These are phyloP conservation scores for Cercopithecus mona DNA, from an alignment of 2,113 vertebrate genomes.

Conservation along the genomic window DNA sequence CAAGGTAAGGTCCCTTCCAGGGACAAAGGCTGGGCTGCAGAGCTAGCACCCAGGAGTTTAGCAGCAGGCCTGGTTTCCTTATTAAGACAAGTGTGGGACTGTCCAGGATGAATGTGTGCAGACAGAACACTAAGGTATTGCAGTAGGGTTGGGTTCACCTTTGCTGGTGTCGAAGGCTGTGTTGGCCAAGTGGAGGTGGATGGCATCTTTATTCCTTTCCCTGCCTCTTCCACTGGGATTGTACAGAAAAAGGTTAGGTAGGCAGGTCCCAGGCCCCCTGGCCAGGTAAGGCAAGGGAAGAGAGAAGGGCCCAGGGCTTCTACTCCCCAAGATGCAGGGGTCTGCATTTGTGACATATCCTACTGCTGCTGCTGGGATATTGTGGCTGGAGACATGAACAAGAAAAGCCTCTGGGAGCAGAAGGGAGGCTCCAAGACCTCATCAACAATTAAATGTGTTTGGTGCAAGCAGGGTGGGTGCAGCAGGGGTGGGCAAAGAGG, in stretches of 20 bases:
- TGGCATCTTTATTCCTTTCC: too few species aligned
- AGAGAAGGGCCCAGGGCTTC: neutral
- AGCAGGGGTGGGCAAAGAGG: rapidly evolving
- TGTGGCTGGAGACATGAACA: slow-evolving; percentile 92
- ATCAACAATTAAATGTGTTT: rapidly evolving
- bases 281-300: neutral
- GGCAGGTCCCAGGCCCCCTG: rapidly evolving
- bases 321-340: rapidly evolving
- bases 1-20: slow-evolving; percentile 83
- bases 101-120: rapidly evolving
- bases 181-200: neutral
- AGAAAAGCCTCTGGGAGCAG: slow-evolving; percentile 95
- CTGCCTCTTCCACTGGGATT: neutral
- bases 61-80: neutral
- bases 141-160: neutral
- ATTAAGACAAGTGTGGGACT: rapidly evolving
- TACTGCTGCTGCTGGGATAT: slow-evolving; percentile 87
- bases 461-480: rapidly evolving
- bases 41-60: neutral
- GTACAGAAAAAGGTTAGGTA: rapidly evolving
- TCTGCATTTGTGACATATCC: rapidly evolving
- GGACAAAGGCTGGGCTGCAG: rapidly evolving
- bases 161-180: rapidly evolving
- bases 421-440: slow-evolving; percentile 83
- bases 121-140: rapidly evolving